These are phyloP conservation scores for Mesorhabditis sp. DNA, from an alignment of 2,888 invertebrate genomes.

Conservation along the genomic window DNA sequence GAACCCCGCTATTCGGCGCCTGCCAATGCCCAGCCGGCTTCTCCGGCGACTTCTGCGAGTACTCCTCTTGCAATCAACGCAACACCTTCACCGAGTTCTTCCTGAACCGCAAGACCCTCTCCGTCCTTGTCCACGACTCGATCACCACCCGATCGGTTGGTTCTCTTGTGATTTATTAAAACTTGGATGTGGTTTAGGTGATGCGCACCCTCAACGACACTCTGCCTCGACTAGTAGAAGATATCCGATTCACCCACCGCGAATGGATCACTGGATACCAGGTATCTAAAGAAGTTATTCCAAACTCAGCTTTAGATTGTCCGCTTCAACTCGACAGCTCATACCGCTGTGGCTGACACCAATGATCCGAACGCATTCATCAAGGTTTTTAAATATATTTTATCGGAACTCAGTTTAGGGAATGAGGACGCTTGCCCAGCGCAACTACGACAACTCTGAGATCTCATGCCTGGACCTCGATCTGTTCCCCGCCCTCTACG, in stretches of 20 bases:
- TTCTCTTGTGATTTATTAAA: not conserved
- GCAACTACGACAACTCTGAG: constrained; percentile 14
- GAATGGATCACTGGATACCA: constrained; percentile 33
- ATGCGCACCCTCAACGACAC: constrained; percentile 31
- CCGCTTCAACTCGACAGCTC: constrained; percentile 25
- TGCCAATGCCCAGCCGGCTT: constrained; percentile 31
- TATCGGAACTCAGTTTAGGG: not conserved
- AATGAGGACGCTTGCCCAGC: not conserved
- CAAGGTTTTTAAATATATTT: not conserved
- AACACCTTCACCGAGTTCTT: constrained; percentile 22
- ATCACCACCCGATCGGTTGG: constrained; percentile 19
- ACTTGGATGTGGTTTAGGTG: constrained; percentile 12
- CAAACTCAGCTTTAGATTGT: constrained; percentile 9
- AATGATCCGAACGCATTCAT: constrained; percentile 8
- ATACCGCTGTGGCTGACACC: constrained; percentile 9
- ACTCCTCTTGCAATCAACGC: constrained; percentile 17
- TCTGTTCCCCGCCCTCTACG: constrained; percentile 22
- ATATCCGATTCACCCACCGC: constrained; percentile 27
- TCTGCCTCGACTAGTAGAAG: constrained; percentile 25
- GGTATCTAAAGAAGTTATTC: constrained; percentile 7
- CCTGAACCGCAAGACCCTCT: constrained; percentile 24
- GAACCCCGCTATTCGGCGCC: constrained; percentile 26
- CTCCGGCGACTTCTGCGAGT: constrained; percentile 32
- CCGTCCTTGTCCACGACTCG: constrained; percentile 31
- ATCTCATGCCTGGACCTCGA: constrained; percentile 26